These are phyloP conservation scores for Xanthia icteritia DNA, from an alignment of 2,888 invertebrate species.

Conservation along the genomic window DNA sequence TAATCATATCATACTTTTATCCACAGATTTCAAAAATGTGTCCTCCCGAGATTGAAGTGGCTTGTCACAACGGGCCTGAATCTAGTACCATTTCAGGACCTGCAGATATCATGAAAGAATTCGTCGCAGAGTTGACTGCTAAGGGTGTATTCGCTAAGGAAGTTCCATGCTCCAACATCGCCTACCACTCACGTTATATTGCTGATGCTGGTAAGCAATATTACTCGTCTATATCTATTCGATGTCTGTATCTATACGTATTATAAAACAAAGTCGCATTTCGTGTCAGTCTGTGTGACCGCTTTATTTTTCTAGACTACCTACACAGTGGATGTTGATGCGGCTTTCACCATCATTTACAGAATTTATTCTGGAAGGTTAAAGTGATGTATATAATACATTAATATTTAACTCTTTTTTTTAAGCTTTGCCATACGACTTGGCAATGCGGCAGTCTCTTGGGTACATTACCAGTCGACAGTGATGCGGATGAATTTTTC, in stretches of 20 bases:
- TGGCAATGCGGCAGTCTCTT: too few relatives aligned
- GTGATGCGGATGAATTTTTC: too few relatives aligned
- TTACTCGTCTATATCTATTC: not conserved
- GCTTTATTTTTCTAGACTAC: not conserved
- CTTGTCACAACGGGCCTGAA: slow-evolving; percentile 95
- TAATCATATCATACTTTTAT: not conserved
- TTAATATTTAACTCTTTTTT: too few relatives aligned
- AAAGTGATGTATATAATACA: too few relatives aligned
- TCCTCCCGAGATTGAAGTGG: slow-evolving; percentile 92
- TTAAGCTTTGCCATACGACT: too few relatives aligned
- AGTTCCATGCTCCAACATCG: slow-evolving; percentile 94
- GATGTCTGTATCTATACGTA: not conserved
- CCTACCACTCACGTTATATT: slow-evolving; percentile 97
- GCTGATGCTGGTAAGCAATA: slow-evolving; percentile 85
- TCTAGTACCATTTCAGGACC: slow-evolving; percentile 95
- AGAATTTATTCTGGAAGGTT: not conserved
- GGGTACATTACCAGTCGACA: too few relatives aligned
- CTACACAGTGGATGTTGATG: not conserved
- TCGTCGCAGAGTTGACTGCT: slow-evolving; percentile 87
- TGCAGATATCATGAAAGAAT: slow-evolving; percentile 90
- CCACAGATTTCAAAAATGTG: slow-evolving; percentile 76
- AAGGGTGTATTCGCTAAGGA: slow-evolving; percentile 83
- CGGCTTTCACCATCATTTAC: not conserved
- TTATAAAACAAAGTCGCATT: not conserved
- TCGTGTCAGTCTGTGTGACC: not conserved